These are phyloP conservation scores for Epinephelus awoara DNA, from an alignment of 2,797 vertebrate genomes.

Conservation along the genomic window DNA sequence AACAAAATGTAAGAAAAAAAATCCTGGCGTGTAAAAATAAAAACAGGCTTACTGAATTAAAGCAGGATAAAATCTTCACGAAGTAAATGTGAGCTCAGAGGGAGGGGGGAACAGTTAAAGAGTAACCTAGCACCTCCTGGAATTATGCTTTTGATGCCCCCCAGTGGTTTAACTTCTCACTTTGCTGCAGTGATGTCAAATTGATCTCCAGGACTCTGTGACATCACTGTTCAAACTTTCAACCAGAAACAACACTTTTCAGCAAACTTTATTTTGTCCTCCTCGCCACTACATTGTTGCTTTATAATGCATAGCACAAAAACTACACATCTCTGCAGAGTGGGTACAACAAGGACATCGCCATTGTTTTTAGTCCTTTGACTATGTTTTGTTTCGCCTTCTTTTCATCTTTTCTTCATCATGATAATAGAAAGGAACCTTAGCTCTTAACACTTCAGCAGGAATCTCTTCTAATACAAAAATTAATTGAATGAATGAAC, in stretches of 20 bases:
- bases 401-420: not conserved
- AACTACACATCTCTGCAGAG: not conserved
- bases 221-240: not conserved
- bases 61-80: not conserved
- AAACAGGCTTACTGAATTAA: not conserved
- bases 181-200: not conserved
- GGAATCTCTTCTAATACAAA: slow-evolving; percentile 11
- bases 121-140: not conserved
- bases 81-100: not conserved
- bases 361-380: slow-evolving; percentile 8
- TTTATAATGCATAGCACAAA: not conserved
- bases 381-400: slow-evolving; percentile 1
- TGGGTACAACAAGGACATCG: slow-evolving; percentile 6
- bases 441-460: slow-evolving; percentile 12
- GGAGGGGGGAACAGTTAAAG: not conserved
- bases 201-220: not conserved
- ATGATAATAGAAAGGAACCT: slow-evolving; percentile 1
- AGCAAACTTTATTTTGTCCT: too few species aligned
- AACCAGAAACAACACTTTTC: too few species aligned
- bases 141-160: not conserved
- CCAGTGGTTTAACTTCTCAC: not conserved
- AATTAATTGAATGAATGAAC: not conserved
- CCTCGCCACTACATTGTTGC: not conserved
- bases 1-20: not conserved
- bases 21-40: not conserved